Conservation (phyloP, 2,113 vertebrate genomes). For the Larimichthys crocea region DNA sequence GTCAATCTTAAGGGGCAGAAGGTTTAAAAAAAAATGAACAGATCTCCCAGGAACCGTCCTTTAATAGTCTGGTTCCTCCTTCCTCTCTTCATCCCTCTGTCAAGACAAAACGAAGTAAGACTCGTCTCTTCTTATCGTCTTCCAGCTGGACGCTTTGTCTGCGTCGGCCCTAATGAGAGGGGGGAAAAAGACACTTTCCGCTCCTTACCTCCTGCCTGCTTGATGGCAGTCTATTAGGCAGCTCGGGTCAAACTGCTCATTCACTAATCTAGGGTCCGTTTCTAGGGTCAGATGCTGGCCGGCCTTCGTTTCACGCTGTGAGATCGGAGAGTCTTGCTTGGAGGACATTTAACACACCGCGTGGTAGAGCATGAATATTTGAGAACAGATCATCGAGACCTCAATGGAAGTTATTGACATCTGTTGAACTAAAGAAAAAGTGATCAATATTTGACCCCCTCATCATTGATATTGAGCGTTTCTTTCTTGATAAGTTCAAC, state of each 20-base stretch:
- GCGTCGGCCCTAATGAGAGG: slow-evolving; percentile 67
- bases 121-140: slow-evolving; percentile 44
- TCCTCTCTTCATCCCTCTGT: slow-evolving; percentile 34
- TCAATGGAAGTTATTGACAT: slow-evolving; percentile 24
- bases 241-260: slow-evolving; percentile 57
- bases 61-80: slow-evolving; percentile 37
- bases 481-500: not conserved
- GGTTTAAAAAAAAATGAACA: not conserved
- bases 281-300: slow-evolving; percentile 30
- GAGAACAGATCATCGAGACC: slow-evolving; percentile 3
- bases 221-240: slow-evolving; percentile 56
- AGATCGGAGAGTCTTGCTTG: slow-evolving; percentile 23
- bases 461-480: slow-evolving; percentile 29
- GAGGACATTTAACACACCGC: slow-evolving; percentile 5
- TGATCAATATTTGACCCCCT: slow-evolving; percentile 34
- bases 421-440: slow-evolving; percentile 12
- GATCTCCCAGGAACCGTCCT: slow-evolving; percentile 14
- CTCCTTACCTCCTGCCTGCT: slow-evolving; percentile 52
- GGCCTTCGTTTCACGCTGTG: slow-evolving; percentile 19
- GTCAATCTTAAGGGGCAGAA: not conserved
- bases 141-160: slow-evolving; percentile 52
- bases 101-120: slow-evolving; percentile 53
- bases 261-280: slow-evolving; percentile 51
- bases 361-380: slow-evolving; percentile 1
- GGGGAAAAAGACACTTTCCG: slow-evolving; percentile 45